Conservation (phyloP, 2,113 vertebrate species). For the Rhabdomys dilectus region DNA sequence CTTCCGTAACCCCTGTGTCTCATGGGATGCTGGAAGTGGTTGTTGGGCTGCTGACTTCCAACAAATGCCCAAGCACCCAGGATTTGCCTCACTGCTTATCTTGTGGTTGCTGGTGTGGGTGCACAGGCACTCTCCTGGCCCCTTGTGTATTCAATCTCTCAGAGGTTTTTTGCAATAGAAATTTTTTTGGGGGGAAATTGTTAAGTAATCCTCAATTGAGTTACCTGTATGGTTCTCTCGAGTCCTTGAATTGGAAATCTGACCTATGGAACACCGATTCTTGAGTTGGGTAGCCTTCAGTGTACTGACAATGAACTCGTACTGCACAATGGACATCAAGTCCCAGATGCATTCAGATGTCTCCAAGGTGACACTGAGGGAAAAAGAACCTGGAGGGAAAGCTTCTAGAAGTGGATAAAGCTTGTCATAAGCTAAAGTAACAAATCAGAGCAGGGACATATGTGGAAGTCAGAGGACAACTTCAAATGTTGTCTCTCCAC, state of each 20-base stretch:
- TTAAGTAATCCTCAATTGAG: not conserved
- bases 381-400: not conserved
- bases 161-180: not conserved
- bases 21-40: not conserved
- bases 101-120: not conserved
- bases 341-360: not conserved
- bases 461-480: not conserved
- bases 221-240: not conserved
- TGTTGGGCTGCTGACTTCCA: not conserved
- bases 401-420: not conserved
- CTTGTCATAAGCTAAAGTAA: not conserved
- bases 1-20: no score
- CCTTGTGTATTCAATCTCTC: fast-evolving
- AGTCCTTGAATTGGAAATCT: not conserved
- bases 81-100: fast-evolving
- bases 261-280: not conserved
- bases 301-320: not conserved
- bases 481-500: not conserved
- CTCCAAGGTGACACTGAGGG: not conserved
- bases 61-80: not conserved
- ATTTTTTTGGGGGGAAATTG: not conserved
- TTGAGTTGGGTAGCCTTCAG: not conserved
- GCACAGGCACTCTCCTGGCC: not conserved
- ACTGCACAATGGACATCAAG: not conserved
- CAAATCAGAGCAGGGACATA: not conserved